Percentiles rank a stretch among this genome's conserved stretches.
Evolutionary conservation across 92 coral and sea anemone genomes (phyloP).

Genomic region (Phenganax marumi): DNA sequence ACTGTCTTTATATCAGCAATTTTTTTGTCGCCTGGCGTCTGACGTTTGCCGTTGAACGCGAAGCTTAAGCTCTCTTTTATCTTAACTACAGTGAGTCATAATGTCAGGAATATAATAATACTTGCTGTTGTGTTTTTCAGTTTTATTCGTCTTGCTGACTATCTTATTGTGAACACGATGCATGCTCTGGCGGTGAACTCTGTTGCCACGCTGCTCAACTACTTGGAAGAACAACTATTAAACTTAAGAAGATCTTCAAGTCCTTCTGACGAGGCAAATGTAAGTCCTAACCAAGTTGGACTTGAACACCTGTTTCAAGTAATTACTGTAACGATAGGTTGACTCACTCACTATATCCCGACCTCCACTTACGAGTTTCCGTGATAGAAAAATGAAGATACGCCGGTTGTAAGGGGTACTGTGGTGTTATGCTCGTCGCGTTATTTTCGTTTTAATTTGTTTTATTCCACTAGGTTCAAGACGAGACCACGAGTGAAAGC

Average conservation of each 20-base stretch:
- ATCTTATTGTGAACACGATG: constrained; percentile 97
- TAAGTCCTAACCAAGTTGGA: constrained; percentile 45
- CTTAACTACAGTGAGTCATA: too few relatives aligned
- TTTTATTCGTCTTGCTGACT: constrained; percentile 98
- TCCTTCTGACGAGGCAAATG: constrained; percentile 47
- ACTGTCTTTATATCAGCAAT: too few relatives aligned
- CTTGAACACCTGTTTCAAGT: constrained; percentile 14
- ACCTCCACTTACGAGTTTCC: background rate
- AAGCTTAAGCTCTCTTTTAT: too few relatives aligned
- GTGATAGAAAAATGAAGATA: constrained; percentile 46
- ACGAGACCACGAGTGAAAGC: constrained; percentile 71
- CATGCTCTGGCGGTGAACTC: constrained; percentile 98
- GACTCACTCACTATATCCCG: too few relatives aligned
- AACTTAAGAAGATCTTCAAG: constrained; percentile 59
- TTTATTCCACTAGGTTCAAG: constrained; percentile 14
- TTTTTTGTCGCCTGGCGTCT: too few relatives aligned
- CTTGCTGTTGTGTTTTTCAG: constrained; percentile 37
- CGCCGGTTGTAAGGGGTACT: too few relatives aligned
- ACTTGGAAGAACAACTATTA: constrained; percentile 90
- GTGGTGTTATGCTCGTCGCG: background rate
- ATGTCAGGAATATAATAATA: background rate
- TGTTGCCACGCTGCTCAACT: constrained; percentile 94
- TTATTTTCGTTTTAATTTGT: background rate
- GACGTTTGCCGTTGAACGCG: too few relatives aligned
- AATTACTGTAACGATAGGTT: too few relatives aligned